phyloP scores from a whole-genome alignment of 92 coral and sea anemone genomes.

The Metridium senile region DNA sequence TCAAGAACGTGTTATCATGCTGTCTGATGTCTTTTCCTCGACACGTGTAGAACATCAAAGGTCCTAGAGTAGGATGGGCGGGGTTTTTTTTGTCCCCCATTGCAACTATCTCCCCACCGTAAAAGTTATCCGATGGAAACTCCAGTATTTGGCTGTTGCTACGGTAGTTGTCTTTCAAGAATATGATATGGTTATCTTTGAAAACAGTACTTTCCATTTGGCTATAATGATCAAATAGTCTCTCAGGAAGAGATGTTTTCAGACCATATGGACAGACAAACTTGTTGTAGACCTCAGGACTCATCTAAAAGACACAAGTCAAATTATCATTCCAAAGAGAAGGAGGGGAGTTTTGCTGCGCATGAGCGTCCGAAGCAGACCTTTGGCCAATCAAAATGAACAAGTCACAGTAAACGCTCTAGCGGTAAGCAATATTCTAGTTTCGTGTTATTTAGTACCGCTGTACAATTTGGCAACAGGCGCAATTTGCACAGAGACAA shows the following conservation, averaged over 20 bases:
- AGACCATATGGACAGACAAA: conserved; percentile 65
- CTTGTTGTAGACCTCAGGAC: conserved; percentile 77
- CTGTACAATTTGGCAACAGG: too few relatives aligned
- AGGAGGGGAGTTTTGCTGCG: too few relatives aligned
- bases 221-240: conserved; percentile 77
- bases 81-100: conserved; percentile 58
- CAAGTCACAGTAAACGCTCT: too few relatives aligned
- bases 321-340: too few relatives aligned
- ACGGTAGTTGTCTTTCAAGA: conserved; percentile 88
- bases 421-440: too few relatives aligned
- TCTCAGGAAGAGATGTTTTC: conserved; percentile 74
- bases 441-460: too few relatives aligned
- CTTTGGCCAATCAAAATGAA: too few relatives aligned
- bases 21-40: conserved; percentile 72
- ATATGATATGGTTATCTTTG: conserved; percentile 47
- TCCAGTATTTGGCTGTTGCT: conserved; percentile 73
- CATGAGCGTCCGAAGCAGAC: too few relatives aligned
- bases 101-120: conserved; percentile 71
- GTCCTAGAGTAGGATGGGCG: conserved; percentile 65
- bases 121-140: conserved; percentile 81
- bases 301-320: conserved; percentile 62
- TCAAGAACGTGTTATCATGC: conserved; percentile 70
- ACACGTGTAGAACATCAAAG: conserved; percentile 71
- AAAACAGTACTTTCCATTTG: background rate
- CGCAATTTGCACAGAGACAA: too few relatives aligned